Base-by-base conservation (phyloP, 2,113 vertebrate species). In the Varanus salvator region DNA sequence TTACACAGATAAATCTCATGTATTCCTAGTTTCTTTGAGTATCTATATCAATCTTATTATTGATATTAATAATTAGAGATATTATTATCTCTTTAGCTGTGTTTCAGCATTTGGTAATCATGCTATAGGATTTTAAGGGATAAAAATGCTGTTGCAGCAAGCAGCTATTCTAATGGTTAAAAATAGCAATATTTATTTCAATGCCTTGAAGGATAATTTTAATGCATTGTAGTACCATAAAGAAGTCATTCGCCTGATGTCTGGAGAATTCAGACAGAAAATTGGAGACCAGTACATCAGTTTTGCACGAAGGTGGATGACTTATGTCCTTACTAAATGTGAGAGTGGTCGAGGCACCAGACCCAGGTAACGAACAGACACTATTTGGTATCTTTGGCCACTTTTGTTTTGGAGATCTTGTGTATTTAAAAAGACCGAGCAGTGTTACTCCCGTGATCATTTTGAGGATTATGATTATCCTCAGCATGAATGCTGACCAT, bases 271-370 rank as follows among this genome's bases (percentile, higher is more conserved):
- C 96, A 97, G 98, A 86, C 98, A 98, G 96, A 98, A 98, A 96
- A 99, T 99, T 77, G 99, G 99, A 75, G 99, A 99, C 86, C 98
- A 98, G 83, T 99, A 99, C 82, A 99, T 99, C 86, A 97, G 95
- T 92, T 99, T 99, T 95, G 99, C 99, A 89, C 98, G 98, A 88
- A 99, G 99, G 87, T 99, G 99, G 99, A 99, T 99, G 99, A 99
- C 98, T 93, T 99, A 99, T 1, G 99, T 99, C 34, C 97, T 99
- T 69, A 99, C 98, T 44, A 99, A 99, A 95, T 99, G 99, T 94
- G 99, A 99, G 97, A 99, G 99, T 17, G 99, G 99, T 68, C 94
- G 98, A 94, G 99, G 99, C 85, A 99, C 99, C 54, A 98, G 99
- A 93, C 99, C 99, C 94, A 99, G 99, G 99, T 99, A 97, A 97